Base-by-base conservation (phyloP, 1,140 invertebrate genomes). In the Helicoverpa armigera region DNA sequence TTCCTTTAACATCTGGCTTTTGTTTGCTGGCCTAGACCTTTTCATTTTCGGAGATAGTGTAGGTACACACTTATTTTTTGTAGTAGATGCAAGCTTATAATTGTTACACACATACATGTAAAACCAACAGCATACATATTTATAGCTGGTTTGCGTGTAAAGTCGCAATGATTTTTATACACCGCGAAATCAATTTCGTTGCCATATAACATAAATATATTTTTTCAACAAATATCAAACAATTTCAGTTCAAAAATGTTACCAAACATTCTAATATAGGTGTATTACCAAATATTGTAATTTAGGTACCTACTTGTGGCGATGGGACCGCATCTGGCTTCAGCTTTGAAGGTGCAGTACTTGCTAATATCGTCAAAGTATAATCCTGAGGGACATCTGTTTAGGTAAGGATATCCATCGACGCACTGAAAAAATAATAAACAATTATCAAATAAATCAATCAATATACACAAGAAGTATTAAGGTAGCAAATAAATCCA, bases 351-450 rank as follows among this genome's bases (percentile, higher is more conserved):
- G 0, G 98, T 98, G 90, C 98, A 99, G 82, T 97, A 97, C 94
- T 99, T 98, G 90, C 97, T 97, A 79, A 98, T 96, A 87, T 98
- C 98, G 90, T 99, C 98, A 91, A 98, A 99, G 91, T 98, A 98
- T 5, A 99, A 94, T 50, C 97, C 97, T 11, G 98, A 98, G 7
- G 98, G 98, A 94, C 98, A 99, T 87, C 97, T 96, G 91, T 98
- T 98, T 86, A 98, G 89, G 88, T 98, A 98, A 0, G 98, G 98
- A 92, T 96, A 98, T 23, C 97, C 97, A 94, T 98, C 98, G 23
- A 98, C 98, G 89, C 98, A 98, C 98, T 98, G 89, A 89, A 91
- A 95, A 31, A 54, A 60, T 3, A 4, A 48, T 18, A 35, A 4
- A 1, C n/a, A 58, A 31, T 73, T 31, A 56, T 13, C 13, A 35